These are phyloP conservation scores for Distichodus sexfasciatus DNA, from an alignment of 2,797 vertebrate species.

Conservation along the genomic window DNA sequence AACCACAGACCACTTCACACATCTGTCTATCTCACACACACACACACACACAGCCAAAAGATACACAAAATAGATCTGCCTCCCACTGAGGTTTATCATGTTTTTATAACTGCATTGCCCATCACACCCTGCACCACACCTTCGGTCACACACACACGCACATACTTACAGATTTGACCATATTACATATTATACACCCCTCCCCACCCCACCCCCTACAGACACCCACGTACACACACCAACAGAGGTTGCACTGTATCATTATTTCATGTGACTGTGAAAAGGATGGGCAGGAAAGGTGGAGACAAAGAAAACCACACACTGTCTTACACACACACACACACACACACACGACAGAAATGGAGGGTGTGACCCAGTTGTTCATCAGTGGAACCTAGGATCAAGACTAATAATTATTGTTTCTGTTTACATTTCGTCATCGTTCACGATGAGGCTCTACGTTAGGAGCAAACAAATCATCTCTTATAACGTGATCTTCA, in stretches of 20 bases:
- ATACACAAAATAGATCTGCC: constrained; percentile 16
- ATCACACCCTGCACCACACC: constrained; percentile 41
- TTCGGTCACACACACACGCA: constrained; percentile 14
- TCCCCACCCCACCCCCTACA: too few species aligned
- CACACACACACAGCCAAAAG: constrained; percentile 2
- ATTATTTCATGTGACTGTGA: constrained; percentile 39
- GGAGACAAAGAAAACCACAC: constrained; percentile 27
- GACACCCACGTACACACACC: background rate
- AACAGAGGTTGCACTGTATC: constrained; percentile 19
- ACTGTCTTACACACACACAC: background rate
- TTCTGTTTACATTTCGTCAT: constrained; percentile 11
- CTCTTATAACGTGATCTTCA: background rate
- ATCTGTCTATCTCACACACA: constrained; percentile 20
- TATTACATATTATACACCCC: too few species aligned
- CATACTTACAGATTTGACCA: background rate
- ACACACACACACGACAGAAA: background rate
- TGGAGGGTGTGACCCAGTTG: constrained; percentile 24
- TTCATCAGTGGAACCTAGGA: constrained; percentile 3
- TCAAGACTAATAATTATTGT: background rate
- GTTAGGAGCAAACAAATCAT: background rate
- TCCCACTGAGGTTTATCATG: constrained; percentile 29
- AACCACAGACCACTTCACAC: background rate
- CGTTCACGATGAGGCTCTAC: background rate
- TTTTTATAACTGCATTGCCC: constrained; percentile 31
- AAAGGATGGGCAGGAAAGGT: constrained; percentile 49